Percentiles rank a stretch among this genome's conserved stretches.
phyloP scores from a whole-genome alignment of 2,113 vertebrate species.

The Ictalurus punctatus region DNA sequence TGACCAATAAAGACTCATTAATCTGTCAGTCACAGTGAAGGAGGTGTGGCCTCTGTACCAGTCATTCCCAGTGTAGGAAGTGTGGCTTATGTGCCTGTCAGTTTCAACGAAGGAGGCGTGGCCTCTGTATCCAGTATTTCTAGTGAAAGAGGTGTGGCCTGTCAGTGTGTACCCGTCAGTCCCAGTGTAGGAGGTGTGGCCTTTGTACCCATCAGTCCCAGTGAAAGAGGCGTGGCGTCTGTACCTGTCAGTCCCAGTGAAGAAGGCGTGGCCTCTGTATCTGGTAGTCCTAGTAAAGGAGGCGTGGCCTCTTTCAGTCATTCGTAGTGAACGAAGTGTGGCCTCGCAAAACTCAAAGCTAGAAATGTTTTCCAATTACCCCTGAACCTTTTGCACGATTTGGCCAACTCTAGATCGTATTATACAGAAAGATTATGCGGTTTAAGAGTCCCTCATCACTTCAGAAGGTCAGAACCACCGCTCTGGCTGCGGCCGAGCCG shows the following conservation, averaged over 20 bases:
- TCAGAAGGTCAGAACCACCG: neutral
- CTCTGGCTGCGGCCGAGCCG: neutral
- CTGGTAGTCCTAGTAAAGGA: too few relatives aligned
- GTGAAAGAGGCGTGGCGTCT: neutral
- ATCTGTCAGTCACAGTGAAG: too few relatives aligned
- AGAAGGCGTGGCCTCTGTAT: neutral
- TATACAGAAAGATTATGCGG: neutral
- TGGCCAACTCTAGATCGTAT: neutral
- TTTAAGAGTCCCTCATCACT: neutral
- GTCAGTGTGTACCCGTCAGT: rapidly evolving
- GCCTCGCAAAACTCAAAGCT: neutral
- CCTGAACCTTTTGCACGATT: neutral
- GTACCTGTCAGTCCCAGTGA: neutral
- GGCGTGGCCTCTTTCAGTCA: too few relatives aligned
- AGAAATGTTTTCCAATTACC: neutral
- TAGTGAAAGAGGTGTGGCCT: neutral
- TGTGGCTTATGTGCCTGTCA: neutral
- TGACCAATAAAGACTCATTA: too few relatives aligned
- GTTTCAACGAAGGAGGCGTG: neutral
- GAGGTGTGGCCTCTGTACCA: too few relatives aligned
- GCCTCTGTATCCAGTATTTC: neutral
- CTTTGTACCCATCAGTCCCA: neutral
- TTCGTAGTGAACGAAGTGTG: too few relatives aligned
- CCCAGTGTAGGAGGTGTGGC: neutral
- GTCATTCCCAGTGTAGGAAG: too few relatives aligned